These are phyloP conservation scores for Nymphalis polychloros DNA, from an alignment of 2,888 invertebrate genomes.

Conservation along the genomic window DNA sequence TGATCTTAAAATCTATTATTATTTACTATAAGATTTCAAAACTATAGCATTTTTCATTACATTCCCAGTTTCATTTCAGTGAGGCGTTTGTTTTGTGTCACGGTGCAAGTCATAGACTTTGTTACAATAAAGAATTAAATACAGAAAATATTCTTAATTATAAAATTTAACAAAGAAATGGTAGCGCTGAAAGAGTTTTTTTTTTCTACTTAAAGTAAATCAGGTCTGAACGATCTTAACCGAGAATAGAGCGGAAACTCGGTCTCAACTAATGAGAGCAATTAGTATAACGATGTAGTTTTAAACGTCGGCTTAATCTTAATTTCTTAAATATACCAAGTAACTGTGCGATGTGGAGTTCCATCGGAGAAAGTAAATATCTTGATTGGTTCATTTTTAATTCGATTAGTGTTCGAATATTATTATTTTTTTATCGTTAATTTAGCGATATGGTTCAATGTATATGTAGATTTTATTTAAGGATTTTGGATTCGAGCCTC, in stretches of 20 bases:
- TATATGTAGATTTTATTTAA: no score
- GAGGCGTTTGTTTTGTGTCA: conserved; percentile 55
- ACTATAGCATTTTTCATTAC: conserved; percentile 59
- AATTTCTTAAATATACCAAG: conserved; percentile 22
- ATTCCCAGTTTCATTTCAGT: conserved; percentile 54
- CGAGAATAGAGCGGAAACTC: conserved; percentile 19
- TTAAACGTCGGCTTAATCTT: conserved; percentile 26
- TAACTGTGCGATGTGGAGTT: not conserved
- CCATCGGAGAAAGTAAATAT: not conserved
- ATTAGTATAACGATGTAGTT: conserved; percentile 37
- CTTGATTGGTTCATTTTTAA: conserved; percentile 8
- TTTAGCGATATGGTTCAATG: no score
- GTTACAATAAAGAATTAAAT: not conserved
- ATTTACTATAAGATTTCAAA: conserved; percentile 31
- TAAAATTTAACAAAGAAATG: conserved; percentile 11
- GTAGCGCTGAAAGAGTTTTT: conserved; percentile 14
- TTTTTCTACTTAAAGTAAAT: conserved; percentile 20
- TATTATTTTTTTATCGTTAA: no score
- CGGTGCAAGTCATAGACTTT: conserved; percentile 43
- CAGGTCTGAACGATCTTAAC: conserved; percentile 17
- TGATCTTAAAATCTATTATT: conserved; percentile 24
- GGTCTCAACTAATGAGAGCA: conserved; percentile 36
- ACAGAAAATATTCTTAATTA: not conserved
- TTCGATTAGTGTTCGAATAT: not conserved
- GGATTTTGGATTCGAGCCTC: no score